phyloP scores from a whole-genome alignment of 1,140 invertebrate species.

The Heliconius hewitsoni region DNA sequence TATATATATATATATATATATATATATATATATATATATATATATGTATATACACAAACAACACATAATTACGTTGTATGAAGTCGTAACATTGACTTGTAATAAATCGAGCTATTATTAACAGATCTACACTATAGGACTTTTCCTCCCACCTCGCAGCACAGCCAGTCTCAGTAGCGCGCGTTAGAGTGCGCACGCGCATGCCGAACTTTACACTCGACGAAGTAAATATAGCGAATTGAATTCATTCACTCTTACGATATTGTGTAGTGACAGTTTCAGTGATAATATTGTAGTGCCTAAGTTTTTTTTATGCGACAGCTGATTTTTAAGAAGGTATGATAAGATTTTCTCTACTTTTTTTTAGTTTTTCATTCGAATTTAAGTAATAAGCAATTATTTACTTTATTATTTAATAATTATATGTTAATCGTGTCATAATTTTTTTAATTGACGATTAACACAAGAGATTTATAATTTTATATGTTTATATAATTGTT shows the following conservation, averaged over 20 bases:
- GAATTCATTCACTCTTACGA: not conserved
- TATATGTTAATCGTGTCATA: not conserved
- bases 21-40: no score
- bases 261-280: constrained; percentile 55
- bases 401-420: no score
- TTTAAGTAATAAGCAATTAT: no score
- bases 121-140: constrained; percentile 39
- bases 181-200: constrained; percentile 59
- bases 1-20: no score
- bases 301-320: constrained; percentile 43
- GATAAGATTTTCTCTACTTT: constrained; percentile 34
- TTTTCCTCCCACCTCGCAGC: constrained; percentile 49
- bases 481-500: not conserved
- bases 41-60: not conserved
- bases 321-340: constrained; percentile 66
- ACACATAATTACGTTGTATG: constrained; percentile 13
- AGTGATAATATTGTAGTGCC: constrained; percentile 41
- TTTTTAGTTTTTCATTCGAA: no score
- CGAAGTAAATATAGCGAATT: not conserved
- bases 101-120: constrained; percentile 36
- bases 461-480: not conserved
- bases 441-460: not conserved
- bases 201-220: constrained; percentile 16
- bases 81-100: constrained; percentile 35
- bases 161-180: constrained; percentile 67